These are phyloP conservation scores for Drosophila arawakana DNA, from an alignment of 1,140 invertebrate species.

Conservation along the genomic window DNA sequence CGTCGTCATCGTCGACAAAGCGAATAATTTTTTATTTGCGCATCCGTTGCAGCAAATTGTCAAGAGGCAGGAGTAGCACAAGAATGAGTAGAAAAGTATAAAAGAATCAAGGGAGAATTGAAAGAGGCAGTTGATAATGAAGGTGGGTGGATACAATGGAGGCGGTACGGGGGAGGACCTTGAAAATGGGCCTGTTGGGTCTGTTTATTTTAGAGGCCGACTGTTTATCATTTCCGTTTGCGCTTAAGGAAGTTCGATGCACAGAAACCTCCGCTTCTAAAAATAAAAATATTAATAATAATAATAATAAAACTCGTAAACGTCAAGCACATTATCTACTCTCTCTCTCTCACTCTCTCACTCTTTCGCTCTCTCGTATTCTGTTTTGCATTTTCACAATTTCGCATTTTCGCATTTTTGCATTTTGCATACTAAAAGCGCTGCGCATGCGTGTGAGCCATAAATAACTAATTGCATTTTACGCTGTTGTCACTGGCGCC, in stretches of 20 bases:
- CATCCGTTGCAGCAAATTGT: conserved; percentile 60
- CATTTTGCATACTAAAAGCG: conserved; percentile 68
- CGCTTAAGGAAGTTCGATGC: conserved; percentile 63
- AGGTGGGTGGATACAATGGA: conserved; percentile 9
- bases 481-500: conserved; percentile 50
- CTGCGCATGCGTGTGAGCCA: conserved; percentile 68
- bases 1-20: conserved; percentile 46
- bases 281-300: conserved; percentile 36
- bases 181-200: conserved; percentile 41
- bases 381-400: not conserved
- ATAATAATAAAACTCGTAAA: conserved; percentile 11
- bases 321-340: conserved; percentile 19
- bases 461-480: conserved; percentile 77
- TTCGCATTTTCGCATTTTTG: conserved; percentile 44
- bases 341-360: not conserved
- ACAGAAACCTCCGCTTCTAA: conserved; percentile 42
- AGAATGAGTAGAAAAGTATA: not conserved
- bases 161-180: conserved; percentile 33
- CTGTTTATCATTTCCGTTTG: conserved; percentile 74
- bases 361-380: not conserved
- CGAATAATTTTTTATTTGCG: conserved; percentile 73
- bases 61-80: not conserved
- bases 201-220: conserved; percentile 46
- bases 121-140: conserved; percentile 6
- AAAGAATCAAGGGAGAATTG: not conserved